These are phyloP conservation scores for Calycopis cecrops DNA, from an alignment of 1,140 invertebrate species.

Conservation along the genomic window DNA sequence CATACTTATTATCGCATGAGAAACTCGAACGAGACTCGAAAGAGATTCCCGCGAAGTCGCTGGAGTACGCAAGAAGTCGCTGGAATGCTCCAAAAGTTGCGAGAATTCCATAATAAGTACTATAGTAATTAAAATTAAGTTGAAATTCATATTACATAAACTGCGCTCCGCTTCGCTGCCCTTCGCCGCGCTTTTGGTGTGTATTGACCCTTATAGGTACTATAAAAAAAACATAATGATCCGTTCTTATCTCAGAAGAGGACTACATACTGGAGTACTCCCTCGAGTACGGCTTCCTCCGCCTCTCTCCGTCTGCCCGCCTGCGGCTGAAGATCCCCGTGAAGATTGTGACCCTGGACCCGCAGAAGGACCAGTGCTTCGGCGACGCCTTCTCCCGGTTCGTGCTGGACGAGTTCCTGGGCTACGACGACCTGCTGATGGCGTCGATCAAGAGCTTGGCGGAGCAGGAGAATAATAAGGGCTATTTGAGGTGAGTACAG, in stretches of 20 bases:
- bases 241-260: conserved; percentile 81
- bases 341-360: conserved; percentile 93
- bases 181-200: too few relatives aligned
- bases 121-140: too few relatives aligned
- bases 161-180: too few relatives aligned
- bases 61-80: too few relatives aligned
- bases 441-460: conserved; percentile 95
- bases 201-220: too few relatives aligned
- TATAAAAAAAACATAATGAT: too few relatives aligned
- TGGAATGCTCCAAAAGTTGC: too few relatives aligned
- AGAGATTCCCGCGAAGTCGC: too few relatives aligned
- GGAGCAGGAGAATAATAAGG: conserved; percentile 97
- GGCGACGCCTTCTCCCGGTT: conserved; percentile 94
- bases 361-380: conserved; percentile 92
- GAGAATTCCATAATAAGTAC: too few relatives aligned
- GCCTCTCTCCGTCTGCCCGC: conserved; percentile 89
- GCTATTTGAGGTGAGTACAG: conserved; percentile 83
- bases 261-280: conserved; percentile 99
- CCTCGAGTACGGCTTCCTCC: conserved; percentile 96
- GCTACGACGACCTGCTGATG: conserved; percentile 98
- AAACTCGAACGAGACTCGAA: too few relatives aligned
- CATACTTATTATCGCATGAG: too few relatives aligned
- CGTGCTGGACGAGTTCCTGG: conserved; percentile 93
- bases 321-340: conserved; percentile 93
- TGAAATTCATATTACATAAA: too few relatives aligned